Evolutionary conservation across 2,113 vertebrate species (phyloP), one percentile per base, ranked within the genome.

Genomic region (Spea bombifrons): DNA sequence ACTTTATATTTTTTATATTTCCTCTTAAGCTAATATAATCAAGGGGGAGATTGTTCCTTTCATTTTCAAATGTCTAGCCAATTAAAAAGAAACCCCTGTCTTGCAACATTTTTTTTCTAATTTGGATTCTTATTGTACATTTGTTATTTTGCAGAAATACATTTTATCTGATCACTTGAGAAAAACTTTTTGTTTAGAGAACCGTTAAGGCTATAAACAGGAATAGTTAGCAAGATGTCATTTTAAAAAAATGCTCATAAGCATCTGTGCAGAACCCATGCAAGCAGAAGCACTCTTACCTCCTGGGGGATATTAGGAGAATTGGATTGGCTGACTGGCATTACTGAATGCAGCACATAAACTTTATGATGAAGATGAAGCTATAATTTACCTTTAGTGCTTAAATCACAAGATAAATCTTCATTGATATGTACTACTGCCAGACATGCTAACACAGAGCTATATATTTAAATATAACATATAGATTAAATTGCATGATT

Each of bases 301-400:
- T 64, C 61, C 61, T 64, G 61, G 61, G 61, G 61, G 61, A 64
- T 4, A 30, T 64, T 13, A 64, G 61, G 30, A 64, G 61, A 64
- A 64, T 7, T 17, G 17, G n/a, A 64, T 64, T 64, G 61, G 61
- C 61, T 64, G n/a, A 59, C 61, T 64, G 6, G n/a, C 5, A 57
- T 64, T 64, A 13, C 15, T 8, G 15, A 57, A 10, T 57, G 9
- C 4, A 57, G 13, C 5, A 7, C 16, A 64, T 16, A 64, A 13
- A 64, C 13, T 16, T 64, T 64, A 64, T 30, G 61, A 64, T 64
- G 61, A 17, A 16, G 17, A 30, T 64, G 30, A 16, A 64, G 17
- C 61, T 64, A 64, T 64, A 1, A 64, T 17, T 64, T 64, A 64
- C 30, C 17, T 5, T 15, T 6, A 3, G 1, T 17, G 4, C 61